Evolutionary conservation across 2,888 invertebrate genomes (phyloP), one percentile per base, ranked within the genome.

Genomic region (Gortyna flavago): DNA sequence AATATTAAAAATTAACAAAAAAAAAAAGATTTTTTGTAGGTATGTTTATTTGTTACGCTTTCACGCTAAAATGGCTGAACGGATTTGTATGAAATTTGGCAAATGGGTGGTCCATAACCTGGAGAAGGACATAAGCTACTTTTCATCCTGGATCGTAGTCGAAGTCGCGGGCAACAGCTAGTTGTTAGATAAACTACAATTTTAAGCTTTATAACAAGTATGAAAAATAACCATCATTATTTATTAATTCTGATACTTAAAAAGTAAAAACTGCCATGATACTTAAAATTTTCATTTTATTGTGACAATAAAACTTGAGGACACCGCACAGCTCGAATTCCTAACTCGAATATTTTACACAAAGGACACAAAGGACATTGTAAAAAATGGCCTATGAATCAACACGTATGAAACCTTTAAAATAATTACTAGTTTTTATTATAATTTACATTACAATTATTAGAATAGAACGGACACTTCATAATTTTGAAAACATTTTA

Each of bases 271-370:
- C 44, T 44, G 29, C 16, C 35, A 54, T 71, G 25, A 41, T 21
- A 68, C 32, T 77, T 75, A 51, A 70, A 77, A 85, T 29, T 72
- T 75, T 74, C 6, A 79, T 51, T 80, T 78, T 78, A 78, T 75
- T 75, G 62, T 57, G 54, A 72, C 79, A 69, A 79, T 86, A 74
- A 76, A 86, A 76, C 75, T 74, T 72, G 44, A 73, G 32, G 57
- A 48, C 29, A 48, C 57, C 29, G 32, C 72, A 25, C 72, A 69
- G n/a, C 77, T 84, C 13, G 38, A 77, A 72, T 75, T 65, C 44
- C 16, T 77, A 72, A 75, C 65, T 78, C 71, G 44, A 76, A 83
- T 85, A 88, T 81, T 86, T 66, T 79, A 76, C 72, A 81, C 83
- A 81, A 84, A 80, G 69, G 74, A 80, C 67, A 75, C 62, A 80